These are phyloP conservation scores for Lycocorax pyrrhopterus DNA, from an alignment of 2,113 vertebrate genomes.

Conservation along the genomic window DNA sequence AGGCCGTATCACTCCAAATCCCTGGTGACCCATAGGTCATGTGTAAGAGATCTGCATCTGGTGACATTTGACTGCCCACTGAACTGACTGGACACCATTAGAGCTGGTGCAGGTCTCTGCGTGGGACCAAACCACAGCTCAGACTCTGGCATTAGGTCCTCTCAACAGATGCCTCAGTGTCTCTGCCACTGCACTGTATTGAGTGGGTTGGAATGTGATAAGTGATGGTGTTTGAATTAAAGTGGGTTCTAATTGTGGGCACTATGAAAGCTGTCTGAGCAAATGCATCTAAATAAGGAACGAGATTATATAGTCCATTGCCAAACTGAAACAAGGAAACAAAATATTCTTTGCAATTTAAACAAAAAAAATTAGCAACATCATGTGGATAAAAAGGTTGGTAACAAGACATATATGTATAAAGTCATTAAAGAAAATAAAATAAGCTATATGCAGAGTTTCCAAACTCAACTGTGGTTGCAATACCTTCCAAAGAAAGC, in stretches of 20 bases:
- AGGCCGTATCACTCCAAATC: background rate
- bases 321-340: background rate
- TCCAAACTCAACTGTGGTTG: conserved; percentile 23
- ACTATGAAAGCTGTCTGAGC: background rate
- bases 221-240: background rate
- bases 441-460: background rate
- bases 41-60: background rate
- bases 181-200: background rate
- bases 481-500: conserved; percentile 42
- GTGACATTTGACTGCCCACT: background rate
- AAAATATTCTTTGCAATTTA: background rate
- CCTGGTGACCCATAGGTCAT: background rate
- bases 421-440: conserved; percentile 2
- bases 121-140: background rate
- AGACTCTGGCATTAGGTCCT: background rate
- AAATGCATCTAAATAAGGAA: background rate
- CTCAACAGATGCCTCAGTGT: background rate
- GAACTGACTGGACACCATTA: background rate
- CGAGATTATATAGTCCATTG: background rate
- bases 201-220: background rate
- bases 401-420: background rate
- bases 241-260: background rate
- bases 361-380: background rate
- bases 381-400: background rate
- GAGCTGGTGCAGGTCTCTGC: background rate